Conservation (phyloP, 2,888 invertebrate species). For the Agrochola circellaris region DNA sequence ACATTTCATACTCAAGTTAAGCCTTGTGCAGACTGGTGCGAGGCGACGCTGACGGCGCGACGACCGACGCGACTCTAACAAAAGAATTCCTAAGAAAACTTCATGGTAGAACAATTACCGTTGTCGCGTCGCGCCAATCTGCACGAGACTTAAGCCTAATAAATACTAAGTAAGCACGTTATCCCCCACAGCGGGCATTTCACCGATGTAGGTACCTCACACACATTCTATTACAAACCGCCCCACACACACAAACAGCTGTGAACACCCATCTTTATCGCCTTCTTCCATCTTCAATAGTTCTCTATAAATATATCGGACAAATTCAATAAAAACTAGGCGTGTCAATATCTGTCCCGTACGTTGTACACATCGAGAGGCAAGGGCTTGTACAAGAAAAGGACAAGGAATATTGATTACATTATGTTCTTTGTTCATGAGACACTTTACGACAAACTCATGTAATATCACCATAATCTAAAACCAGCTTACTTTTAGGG, state of each 20-base stretch:
- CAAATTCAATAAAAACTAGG: slow-evolving; percentile 47
- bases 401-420: slow-evolving; percentile 48
- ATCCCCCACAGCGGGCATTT: slow-evolving; percentile 36
- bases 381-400: not conserved
- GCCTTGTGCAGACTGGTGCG: too few species aligned
- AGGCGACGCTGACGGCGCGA: too few species aligned
- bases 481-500: slow-evolving; percentile 18
- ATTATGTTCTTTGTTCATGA: slow-evolving; percentile 45
- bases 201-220: slow-evolving; percentile 25
- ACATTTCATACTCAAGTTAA: not conserved
- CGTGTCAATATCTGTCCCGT: slow-evolving; percentile 42
- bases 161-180: not conserved
- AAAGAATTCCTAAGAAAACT: too few species aligned
- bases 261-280: slow-evolving; percentile 44
- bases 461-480: slow-evolving; percentile 26
- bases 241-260: slow-evolving; percentile 49
- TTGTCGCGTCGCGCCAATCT: too few species aligned
- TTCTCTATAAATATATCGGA: slow-evolving; percentile 56
- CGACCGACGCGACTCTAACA: too few species aligned
- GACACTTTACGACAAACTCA: slow-evolving; percentile 42
- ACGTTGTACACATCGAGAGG: slow-evolving; percentile 10
- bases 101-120: too few species aligned
- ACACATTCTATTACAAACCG: slow-evolving; percentile 49
- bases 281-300: slow-evolving; percentile 39
- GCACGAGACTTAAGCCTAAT: too few species aligned